Evolutionary conservation across 2,797 vertebrate genomes (phyloP).

Genomic region (Oceanodroma leucorhoa): DNA sequence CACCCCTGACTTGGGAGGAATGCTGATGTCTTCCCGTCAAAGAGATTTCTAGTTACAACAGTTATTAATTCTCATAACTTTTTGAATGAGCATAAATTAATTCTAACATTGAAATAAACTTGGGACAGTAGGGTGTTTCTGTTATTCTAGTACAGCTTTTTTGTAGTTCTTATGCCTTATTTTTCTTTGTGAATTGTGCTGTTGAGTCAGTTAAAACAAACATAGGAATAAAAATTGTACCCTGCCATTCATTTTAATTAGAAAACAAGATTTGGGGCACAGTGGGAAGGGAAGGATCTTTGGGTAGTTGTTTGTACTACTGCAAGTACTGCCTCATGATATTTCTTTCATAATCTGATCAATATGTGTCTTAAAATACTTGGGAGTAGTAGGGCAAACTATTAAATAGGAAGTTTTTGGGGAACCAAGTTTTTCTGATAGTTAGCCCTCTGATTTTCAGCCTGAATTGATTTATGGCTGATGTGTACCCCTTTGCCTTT

Average conservation of each 20-base stretch:
- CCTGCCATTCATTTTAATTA: not conserved
- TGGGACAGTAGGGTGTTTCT: not conserved
- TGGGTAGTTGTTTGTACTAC: fast-evolving
- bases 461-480: not conserved
- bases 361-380: not conserved
- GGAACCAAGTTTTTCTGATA: not conserved
- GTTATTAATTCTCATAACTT: not conserved
- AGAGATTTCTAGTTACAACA: not conserved
- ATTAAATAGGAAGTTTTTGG: not conserved
- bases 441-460: not conserved
- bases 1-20: not conserved
- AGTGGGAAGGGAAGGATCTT: not conserved
- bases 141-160: not conserved
- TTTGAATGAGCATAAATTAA: not conserved
- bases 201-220: not conserved
- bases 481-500: not conserved
- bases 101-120: not conserved
- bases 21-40: not conserved
- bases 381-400: not conserved
- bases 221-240: not conserved
- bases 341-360: not conserved
- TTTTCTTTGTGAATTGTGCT: not conserved
- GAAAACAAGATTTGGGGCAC: not conserved
- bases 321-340: not conserved
- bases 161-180: not conserved